Conservation (phyloP, 2,113 vertebrate species). For the Nycticebus coucang region DNA sequence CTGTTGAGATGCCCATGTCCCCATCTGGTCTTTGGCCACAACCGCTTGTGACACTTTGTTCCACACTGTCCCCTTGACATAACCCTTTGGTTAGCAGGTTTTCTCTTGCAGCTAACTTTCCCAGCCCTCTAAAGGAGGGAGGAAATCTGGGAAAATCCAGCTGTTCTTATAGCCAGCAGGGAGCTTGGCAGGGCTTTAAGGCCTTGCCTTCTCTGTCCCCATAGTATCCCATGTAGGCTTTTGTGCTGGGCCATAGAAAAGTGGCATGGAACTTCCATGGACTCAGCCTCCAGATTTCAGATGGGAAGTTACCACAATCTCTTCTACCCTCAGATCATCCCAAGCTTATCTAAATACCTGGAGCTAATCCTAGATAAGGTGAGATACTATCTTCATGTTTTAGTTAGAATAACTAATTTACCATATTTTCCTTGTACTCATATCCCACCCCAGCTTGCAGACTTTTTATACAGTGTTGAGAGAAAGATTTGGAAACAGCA, state of each 20-base stretch:
- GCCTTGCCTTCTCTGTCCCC: background rate
- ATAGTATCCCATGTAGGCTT: background rate
- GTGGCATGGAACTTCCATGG: background rate
- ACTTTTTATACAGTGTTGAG: background rate
- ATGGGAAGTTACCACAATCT: background rate
- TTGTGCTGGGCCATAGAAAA: background rate
- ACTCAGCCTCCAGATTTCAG: background rate
- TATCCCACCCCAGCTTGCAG: background rate
- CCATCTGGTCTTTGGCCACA: background rate
- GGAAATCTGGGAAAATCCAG: background rate
- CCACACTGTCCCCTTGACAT: background rate
- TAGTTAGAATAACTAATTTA: background rate
- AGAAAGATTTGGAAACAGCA: background rate
- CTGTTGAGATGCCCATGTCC: background rate
- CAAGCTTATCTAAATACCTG: background rate
- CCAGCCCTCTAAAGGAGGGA: background rate
- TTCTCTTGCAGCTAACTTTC: constrained; percentile 16
- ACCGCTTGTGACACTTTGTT: background rate
- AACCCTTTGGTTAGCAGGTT: background rate
- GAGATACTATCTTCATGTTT: background rate
- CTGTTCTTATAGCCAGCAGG: background rate
- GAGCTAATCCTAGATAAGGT: background rate
- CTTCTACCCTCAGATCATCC: background rate
- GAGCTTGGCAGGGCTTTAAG: background rate
- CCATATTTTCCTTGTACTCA: constrained; percentile 19